Percentiles rank a stretch among this genome's conserved stretches.
phyloP scores from a whole-genome alignment of 2,888 invertebrate species.

The Oxystoma pomonae region DNA sequence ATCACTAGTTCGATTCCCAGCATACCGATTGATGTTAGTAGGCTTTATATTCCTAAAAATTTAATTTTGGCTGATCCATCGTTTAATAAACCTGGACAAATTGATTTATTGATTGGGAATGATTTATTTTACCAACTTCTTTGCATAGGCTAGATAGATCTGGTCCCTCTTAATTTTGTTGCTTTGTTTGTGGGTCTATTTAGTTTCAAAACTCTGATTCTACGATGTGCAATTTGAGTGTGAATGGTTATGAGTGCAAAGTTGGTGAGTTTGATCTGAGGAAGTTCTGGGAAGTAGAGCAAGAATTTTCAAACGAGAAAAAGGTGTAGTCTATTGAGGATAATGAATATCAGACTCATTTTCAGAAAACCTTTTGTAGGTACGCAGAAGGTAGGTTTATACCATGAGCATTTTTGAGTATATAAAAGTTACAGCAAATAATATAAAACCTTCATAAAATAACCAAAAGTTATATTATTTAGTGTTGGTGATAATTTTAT shows the following conservation, averaged over 20 bases:
- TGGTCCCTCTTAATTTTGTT: background rate
- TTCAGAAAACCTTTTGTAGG: background rate
- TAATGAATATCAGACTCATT: too few species aligned
- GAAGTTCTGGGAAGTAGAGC: conserved; percentile 15
- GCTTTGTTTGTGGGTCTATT: conserved; percentile 4
- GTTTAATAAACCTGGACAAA: too few species aligned
- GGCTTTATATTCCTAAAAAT: background rate
- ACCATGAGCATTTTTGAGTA: too few species aligned
- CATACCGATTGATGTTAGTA: background rate
- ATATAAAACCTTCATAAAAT: too few species aligned
- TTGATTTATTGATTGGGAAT: too few species aligned
- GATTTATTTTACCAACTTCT: background rate
- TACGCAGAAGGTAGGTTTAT: conserved; percentile 8
- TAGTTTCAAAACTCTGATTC: background rate
- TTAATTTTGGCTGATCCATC: too few species aligned
- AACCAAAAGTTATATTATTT: too few species aligned
- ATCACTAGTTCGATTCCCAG: background rate
- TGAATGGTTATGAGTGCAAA: background rate
- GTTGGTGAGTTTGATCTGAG: conserved; percentile 7
- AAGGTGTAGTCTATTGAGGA: conserved; percentile 7
- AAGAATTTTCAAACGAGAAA: conserved; percentile 3
- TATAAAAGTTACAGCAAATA: too few species aligned
- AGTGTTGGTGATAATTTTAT: too few species aligned
- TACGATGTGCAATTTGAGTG: conserved; percentile 11
- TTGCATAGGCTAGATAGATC: background rate